Evolutionary conservation across 2,113 vertebrate species (phyloP).

Genomic region (Zosterops hypoxanthus): DNA sequence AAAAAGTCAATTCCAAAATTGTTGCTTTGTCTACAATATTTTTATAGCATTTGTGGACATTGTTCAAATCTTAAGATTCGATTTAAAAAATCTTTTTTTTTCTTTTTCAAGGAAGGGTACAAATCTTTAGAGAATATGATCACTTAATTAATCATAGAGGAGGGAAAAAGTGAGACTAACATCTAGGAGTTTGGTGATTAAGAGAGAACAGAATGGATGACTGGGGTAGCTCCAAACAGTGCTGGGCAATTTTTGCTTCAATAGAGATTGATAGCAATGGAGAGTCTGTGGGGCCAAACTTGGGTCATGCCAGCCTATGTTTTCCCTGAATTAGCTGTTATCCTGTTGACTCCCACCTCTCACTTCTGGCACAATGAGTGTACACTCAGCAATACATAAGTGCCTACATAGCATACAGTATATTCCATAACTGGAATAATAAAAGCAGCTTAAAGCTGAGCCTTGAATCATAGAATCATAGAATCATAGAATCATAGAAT

Average conservation of each 20-base stretch:
- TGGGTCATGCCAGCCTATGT: background rate
- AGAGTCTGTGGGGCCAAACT: background rate
- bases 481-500: background rate
- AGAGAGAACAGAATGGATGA: slow-evolving; percentile 1
- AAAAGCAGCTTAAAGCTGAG: background rate
- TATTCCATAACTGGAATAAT: background rate
- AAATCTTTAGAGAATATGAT: slow-evolving; percentile 71
- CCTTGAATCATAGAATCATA: background rate
- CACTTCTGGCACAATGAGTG: background rate
- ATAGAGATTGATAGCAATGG: background rate
- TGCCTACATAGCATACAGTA: background rate
- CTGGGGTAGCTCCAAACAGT: background rate
- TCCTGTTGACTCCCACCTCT: background rate
- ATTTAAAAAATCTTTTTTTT: slow-evolving; percentile 55
- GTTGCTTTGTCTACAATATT: slow-evolving; percentile 47
- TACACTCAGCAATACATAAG: background rate
- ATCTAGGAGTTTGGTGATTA: slow-evolving; percentile 43
- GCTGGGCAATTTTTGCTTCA: background rate
- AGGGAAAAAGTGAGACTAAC: slow-evolving; percentile 53
- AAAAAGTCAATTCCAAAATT: slow-evolving; percentile 42
- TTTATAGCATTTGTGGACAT: slow-evolving; percentile 35
- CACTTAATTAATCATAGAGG: slow-evolving; percentile 63
- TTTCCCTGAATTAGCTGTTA: background rate
- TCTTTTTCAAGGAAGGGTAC: slow-evolving; percentile 43
- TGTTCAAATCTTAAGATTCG: slow-evolving; percentile 67